Conservation (phyloP, 2,888 invertebrate genomes). For the Pharmacophagus antenor region DNA sequence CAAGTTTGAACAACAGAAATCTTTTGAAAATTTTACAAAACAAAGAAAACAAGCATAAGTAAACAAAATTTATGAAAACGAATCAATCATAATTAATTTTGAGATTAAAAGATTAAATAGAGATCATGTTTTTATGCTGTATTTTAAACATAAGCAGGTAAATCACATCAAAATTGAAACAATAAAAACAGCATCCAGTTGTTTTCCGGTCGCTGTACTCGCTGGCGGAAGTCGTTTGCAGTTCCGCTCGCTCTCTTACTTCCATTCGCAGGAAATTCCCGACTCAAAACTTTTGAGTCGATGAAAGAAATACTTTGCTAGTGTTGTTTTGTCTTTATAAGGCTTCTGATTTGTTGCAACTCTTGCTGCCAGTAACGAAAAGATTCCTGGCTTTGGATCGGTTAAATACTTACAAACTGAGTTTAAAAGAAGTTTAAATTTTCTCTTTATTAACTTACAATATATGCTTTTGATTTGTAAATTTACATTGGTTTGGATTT, state of each 20-base stretch:
- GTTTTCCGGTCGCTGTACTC: slow-evolving; percentile 43
- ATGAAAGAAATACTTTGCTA: slow-evolving; percentile 67
- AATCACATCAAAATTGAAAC: slow-evolving; percentile 30
- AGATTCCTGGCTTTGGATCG: slow-evolving; percentile 35
- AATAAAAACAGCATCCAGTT: slow-evolving; percentile 32
- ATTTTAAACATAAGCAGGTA: slow-evolving; percentile 1
- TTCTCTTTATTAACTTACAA: too few relatives aligned
- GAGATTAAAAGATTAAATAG: not conserved
- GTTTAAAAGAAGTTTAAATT: not conserved
- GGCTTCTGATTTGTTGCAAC: slow-evolving; percentile 52
- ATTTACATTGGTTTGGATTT: too few relatives aligned
- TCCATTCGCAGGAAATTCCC: slow-evolving; percentile 54
- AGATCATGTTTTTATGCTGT: not conserved
- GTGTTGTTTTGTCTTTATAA: slow-evolving; percentile 56
- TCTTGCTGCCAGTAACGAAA: slow-evolving; percentile 41
- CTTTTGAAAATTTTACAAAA: too few relatives aligned
- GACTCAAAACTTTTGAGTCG: slow-evolving; percentile 52
- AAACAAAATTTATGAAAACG: too few relatives aligned
- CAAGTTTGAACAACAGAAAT: too few relatives aligned
- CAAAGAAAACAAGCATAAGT: too few relatives aligned
- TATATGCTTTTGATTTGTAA: too few relatives aligned
- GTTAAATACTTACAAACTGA: not conserved
- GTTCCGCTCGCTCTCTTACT: slow-evolving; percentile 55
- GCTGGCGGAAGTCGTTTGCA: slow-evolving; percentile 62
- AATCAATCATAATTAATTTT: too few relatives aligned